Evolutionary conservation across 2,113 vertebrate genomes (phyloP).

Genomic region (Notiomystis cincta): DNA sequence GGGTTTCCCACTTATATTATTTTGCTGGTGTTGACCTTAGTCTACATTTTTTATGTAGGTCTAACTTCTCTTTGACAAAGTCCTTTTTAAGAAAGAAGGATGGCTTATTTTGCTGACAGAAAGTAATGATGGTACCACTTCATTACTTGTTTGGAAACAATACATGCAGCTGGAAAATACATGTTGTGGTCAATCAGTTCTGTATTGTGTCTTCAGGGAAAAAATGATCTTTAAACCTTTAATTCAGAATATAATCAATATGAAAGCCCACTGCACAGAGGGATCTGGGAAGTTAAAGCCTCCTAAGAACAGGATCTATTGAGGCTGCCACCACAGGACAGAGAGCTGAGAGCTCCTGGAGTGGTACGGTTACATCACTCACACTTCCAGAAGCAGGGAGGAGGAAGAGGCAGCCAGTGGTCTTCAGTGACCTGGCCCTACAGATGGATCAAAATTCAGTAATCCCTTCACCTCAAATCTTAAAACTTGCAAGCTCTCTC

Average conservation of each 20-base stretch:
- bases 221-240: not conserved
- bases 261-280: not conserved
- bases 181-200: not conserved
- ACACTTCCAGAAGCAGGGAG: not conserved
- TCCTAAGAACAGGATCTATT: not conserved
- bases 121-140: not conserved
- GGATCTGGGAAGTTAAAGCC: not conserved
- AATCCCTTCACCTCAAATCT: not conserved
- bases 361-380: not conserved
- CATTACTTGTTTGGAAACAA: not conserved
- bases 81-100: not conserved
- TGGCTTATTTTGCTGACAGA: not conserved
- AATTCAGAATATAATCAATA: not conserved
- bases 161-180: not conserved
- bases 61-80: not conserved
- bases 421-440: not conserved
- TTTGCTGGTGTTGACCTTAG: not conserved
- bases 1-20: not conserved
- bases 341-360: not conserved
- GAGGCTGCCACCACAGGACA: not conserved
- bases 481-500: not conserved
- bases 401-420: not conserved
- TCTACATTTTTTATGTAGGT: not conserved
- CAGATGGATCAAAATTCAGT: not conserved
- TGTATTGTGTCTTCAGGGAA: not conserved